A percentile compares a stretch with the other conserved stretches of the same genome.
These are phyloP conservation scores for Epinotia demarniana DNA, from an alignment of 2,888 invertebrate genomes.

Conservation along the genomic window DNA sequence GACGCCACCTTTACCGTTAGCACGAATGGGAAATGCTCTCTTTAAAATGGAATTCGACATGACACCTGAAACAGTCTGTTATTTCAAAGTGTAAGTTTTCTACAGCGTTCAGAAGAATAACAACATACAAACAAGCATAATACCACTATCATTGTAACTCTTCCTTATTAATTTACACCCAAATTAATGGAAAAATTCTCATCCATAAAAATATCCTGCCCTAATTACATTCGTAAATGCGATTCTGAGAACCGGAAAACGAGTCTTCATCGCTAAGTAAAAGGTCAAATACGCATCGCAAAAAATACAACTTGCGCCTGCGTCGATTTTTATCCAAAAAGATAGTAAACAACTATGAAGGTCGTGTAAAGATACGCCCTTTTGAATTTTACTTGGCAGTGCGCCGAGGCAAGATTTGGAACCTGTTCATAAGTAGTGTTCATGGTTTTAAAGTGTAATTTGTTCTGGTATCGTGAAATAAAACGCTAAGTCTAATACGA, in stretches of 20 bases:
- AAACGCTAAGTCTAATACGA: too few relatives aligned
- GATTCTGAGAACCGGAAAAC: slow-evolving; percentile 35
- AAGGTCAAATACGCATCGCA: slow-evolving; percentile 40
- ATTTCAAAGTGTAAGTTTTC: neutral
- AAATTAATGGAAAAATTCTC: neutral
- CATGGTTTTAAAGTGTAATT: neutral
- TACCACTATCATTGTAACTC: neutral
- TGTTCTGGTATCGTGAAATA: neutral
- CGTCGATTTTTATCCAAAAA: neutral
- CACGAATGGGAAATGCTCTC: too few relatives aligned
- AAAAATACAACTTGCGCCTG: slow-evolving; percentile 23
- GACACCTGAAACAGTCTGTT: too few relatives aligned
- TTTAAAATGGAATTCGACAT: too few relatives aligned
- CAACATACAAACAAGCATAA: neutral
- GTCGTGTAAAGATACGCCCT: neutral
- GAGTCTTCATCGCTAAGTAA: slow-evolving; percentile 28
- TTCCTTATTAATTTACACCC: neutral
- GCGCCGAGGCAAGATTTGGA: neutral
- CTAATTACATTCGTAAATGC: slow-evolving; percentile 12
- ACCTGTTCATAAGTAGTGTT: slow-evolving; percentile 10
- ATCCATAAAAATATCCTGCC: neutral
- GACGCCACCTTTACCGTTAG: too few relatives aligned
- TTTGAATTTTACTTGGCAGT: neutral
- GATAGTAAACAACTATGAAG: neutral
- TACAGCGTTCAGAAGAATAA: neutral